Evolutionary conservation across 2,888 invertebrate genomes (phyloP).

Genomic region (Cenopis cana): DNA sequence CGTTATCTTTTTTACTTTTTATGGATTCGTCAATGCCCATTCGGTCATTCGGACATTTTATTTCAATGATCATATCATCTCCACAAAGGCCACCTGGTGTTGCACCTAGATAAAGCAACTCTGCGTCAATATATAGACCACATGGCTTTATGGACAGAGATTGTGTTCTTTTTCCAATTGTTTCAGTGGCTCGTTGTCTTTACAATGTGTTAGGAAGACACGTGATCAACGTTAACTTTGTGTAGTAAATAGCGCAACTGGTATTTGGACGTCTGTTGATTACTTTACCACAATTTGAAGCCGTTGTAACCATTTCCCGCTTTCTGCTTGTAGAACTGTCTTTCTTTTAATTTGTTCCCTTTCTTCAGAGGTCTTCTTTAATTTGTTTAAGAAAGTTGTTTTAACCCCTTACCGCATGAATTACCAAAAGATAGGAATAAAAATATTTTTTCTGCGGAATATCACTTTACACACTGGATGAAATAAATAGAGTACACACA

Average conservation of each 20-base stretch:
- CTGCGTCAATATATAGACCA: slow-evolving; percentile 4
- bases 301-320: background rate
- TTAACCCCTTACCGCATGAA: too few species aligned
- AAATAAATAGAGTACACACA: too few species aligned
- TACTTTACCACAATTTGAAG: background rate
- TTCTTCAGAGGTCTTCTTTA: slow-evolving; percentile 1
- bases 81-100: slow-evolving; percentile 8
- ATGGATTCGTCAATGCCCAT: slow-evolving; percentile 10
- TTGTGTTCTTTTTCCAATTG: background rate
- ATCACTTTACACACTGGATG: too few species aligned
- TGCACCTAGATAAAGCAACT: slow-evolving; percentile 3
- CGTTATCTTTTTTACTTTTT: background rate
- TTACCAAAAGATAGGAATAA: too few species aligned
- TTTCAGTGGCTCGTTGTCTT: background rate
- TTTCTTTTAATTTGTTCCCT: slow-evolving; percentile 1
- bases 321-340: background rate
- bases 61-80: slow-evolving; percentile 3
- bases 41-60: slow-evolving; percentile 3
- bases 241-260: background rate
- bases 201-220: background rate
- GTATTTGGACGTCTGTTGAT: background rate
- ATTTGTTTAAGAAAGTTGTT: background rate
- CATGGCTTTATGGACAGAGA: background rate
- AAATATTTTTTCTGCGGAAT: too few species aligned
- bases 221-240: slow-evolving; percentile 6